Evolutionary conservation across 2,113 vertebrate genomes (phyloP).

Genomic region (Lynx canadensis): DNA sequence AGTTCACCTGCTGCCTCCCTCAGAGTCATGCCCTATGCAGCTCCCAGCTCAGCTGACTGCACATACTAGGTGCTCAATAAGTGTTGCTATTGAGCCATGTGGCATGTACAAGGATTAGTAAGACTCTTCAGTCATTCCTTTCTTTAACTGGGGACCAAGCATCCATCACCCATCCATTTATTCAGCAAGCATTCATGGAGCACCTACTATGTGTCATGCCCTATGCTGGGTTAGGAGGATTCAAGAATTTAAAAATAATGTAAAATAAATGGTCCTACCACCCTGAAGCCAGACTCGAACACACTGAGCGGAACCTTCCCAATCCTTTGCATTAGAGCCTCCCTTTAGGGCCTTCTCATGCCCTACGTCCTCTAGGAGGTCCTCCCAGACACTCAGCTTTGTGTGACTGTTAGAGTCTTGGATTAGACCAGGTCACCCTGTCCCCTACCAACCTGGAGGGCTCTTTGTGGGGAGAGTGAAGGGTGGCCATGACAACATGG

Average conservation of each 20-base stretch:
- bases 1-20: not conserved
- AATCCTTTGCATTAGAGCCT: not conserved
- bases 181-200: not conserved
- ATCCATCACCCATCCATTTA: not conserved
- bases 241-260: not conserved
- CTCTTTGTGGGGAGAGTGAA: not conserved
- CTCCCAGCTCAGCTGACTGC: not conserved
- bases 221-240: not conserved
- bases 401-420: not conserved
- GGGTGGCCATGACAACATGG: not conserved
- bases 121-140: not conserved
- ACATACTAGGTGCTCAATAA: not conserved
- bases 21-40: not conserved
- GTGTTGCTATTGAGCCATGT: not conserved
- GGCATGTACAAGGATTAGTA: not conserved
- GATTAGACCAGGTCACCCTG: not conserved
- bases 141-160: not conserved
- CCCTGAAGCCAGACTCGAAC: not conserved
- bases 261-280: not conserved
- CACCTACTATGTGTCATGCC: too few relatives aligned
- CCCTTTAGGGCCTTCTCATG: not conserved
- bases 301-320: not conserved
- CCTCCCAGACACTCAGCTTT: not conserved
- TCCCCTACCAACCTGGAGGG: not conserved
- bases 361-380: not conserved